Evolutionary conservation across 2,797 vertebrate species (phyloP).

Genomic region (Clarias pachynema): DNA sequence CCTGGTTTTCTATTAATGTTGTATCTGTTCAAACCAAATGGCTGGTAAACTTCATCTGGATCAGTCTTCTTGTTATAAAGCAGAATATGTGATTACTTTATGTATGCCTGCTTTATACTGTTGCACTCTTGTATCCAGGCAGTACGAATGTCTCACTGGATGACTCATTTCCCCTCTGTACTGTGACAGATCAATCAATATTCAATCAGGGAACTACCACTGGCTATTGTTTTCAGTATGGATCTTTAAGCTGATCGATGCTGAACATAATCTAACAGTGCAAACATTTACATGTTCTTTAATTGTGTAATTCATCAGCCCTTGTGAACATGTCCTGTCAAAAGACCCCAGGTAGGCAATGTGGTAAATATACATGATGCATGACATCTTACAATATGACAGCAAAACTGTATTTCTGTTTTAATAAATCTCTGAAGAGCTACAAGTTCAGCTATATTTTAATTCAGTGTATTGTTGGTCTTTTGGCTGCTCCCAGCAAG

Average conservation of each 20-base stretch:
- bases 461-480: neutral
- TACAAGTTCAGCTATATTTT: neutral
- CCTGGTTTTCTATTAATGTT: neutral
- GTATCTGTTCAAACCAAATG: neutral
- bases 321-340: neutral
- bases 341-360: neutral
- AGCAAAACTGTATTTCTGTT: neutral
- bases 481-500: too few relatives aligned
- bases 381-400: neutral
- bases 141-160: neutral
- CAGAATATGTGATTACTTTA: constrained; percentile 2
- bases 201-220: constrained; percentile 7
- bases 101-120: neutral
- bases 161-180: neutral
- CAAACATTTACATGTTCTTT: neutral
- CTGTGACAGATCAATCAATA: neutral
- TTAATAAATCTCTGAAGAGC: neutral
- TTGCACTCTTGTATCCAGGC: neutral
- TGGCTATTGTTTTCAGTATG: neutral
- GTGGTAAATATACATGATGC: neutral
- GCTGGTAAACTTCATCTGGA: neutral
- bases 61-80: neutral
- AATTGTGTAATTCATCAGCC: neutral
- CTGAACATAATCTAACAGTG: neutral
- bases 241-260: neutral